A percentile compares a stretch with the other conserved stretches of the same genome.
Conservation (phyloP, 2,888 invertebrate species). For the Athalia cordata region DNA sequence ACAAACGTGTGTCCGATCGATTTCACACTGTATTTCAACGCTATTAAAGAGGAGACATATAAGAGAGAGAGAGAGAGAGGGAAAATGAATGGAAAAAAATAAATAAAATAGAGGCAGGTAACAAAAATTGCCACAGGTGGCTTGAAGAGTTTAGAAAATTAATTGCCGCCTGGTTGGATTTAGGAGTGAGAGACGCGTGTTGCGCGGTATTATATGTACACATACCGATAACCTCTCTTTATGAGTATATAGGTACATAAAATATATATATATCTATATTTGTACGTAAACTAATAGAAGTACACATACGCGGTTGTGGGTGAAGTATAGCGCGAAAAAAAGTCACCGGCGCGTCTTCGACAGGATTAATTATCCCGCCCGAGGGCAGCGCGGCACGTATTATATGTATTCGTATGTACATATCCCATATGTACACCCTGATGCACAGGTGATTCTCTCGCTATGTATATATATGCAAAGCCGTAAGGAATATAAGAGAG, state of each 20-base stretch:
- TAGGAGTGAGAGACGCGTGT: constrained; percentile 54
- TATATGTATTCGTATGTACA: background rate
- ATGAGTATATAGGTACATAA: background rate
- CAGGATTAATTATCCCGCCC: constrained; percentile 45
- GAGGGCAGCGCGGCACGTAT: constrained; percentile 24
- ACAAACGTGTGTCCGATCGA: constrained; percentile 20
- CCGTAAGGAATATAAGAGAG: background rate
- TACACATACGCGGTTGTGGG: background rate
- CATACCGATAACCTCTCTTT: background rate
- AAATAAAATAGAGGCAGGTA: background rate
- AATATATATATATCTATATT: too few relatives aligned
- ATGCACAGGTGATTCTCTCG: background rate
- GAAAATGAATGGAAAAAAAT: background rate
- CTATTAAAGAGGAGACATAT: background rate
- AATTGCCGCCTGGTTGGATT: constrained; percentile 58
- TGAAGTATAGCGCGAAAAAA: background rate
- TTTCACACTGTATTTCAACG: constrained; percentile 24
- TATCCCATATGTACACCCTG: too few relatives aligned
- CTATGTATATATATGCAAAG: background rate
- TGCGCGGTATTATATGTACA: background rate
- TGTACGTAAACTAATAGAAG: background rate
- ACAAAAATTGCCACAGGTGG: constrained; percentile 58
- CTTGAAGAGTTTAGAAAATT: constrained; percentile 57
- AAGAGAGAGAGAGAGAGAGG: too few relatives aligned
- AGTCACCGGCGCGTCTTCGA: constrained; percentile 15